Base-by-base conservation (phyloP, 2,888 invertebrate species). In the Epistrophe grossulariae region DNA sequence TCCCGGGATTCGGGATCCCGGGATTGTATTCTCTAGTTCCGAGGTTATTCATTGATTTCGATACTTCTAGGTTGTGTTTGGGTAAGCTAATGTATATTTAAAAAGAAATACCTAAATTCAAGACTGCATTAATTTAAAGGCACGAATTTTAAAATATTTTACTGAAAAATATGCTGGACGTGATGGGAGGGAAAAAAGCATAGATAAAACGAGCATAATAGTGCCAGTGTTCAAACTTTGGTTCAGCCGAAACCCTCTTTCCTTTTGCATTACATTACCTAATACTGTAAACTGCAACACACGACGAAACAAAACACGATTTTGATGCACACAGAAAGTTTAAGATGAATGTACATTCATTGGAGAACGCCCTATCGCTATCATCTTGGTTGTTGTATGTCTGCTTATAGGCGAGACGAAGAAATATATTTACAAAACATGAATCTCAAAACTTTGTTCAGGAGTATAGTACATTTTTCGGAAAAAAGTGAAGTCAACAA, bases 391-490 rank as follows among this genome's bases (percentile, higher is more conserved):
- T 80, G 80, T 81, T 77, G 60, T 77, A 45, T 81, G 68, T 84
- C 76, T 71, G 62, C 59, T 80, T n/a, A 17, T 66, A 24, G 68
- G 17, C 72, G 59, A 84, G 80, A 84, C 43, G 80, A 66, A 68
- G 76, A 72, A 71, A 77, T 81, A 66, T 66, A 68, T 40, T 52
- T 52, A 52, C 52, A 52, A 81, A 84, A 84, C 84, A 72, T 66
- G 84, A 64, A 62, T 84, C 72, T 66, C 38, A 55, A 84, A 84
- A 84, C 84, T 81, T 84, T 81, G 77, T 55, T 60, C 77, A 43
- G 77, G 40, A 66, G 52, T 66, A 72, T 60, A 28, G 81, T 77
- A 60, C 28, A 66, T 43, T 83, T 79, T 71, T 70, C 7, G 19
- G 66, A 28, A 73, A 38, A 60, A 74, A 66, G 72, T 77, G 43